Conservation (phyloP, 2,888 invertebrate species). For the Sthenelais limicola region DNA sequence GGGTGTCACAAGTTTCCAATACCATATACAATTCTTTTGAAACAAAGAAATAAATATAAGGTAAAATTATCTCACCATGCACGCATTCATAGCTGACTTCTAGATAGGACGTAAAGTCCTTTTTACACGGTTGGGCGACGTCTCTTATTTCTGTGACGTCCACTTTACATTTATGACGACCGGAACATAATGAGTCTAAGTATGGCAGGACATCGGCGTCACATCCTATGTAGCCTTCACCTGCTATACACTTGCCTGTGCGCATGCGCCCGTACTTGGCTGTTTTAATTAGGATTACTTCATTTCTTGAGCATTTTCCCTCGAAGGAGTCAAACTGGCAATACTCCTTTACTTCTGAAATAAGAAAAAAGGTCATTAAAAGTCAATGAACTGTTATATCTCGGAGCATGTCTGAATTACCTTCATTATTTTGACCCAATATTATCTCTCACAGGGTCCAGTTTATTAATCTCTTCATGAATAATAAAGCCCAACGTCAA, state of each 20-base stretch:
- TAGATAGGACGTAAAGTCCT: constrained; percentile 38
- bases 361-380: not conserved
- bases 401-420: too few species aligned
- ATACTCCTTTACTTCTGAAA: constrained; percentile 43
- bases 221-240: constrained; percentile 51
- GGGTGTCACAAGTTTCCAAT: not conserved
- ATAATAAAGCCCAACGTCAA: too few species aligned
- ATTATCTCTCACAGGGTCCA: too few species aligned
- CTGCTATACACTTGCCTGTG: constrained; percentile 47
- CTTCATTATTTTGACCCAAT: too few species aligned
- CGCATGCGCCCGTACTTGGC: constrained; percentile 51
- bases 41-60: not conserved
- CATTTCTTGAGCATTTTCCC: constrained; percentile 43
- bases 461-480: too few species aligned
- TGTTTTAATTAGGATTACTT: constrained; percentile 46
- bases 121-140: constrained; percentile 40
- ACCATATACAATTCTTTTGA: not conserved
- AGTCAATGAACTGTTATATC: too few species aligned
- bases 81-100: constrained; percentile 37
- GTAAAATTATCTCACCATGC: constrained; percentile 6
- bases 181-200: constrained; percentile 38
- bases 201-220: constrained; percentile 31
- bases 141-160: constrained; percentile 31
- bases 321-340: constrained; percentile 48
- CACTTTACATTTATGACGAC: constrained; percentile 29